phyloP scores from a whole-genome alignment of 2,888 invertebrate genomes.

The Ophion slaviceki region DNA sequence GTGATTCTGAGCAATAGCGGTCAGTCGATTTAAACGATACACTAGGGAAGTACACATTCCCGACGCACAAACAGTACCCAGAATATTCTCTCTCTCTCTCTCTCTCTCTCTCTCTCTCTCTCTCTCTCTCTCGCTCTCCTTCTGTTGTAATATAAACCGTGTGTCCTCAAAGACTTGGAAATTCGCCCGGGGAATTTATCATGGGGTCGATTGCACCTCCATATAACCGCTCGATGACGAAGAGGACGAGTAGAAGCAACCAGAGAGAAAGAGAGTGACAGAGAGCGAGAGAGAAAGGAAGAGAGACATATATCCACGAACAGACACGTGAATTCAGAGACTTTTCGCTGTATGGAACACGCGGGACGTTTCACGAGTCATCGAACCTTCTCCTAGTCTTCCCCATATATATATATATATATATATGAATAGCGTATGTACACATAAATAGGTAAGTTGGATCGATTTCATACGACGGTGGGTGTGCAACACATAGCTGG shows the following conservation, averaged over 20 bases:
- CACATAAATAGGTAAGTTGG: slow-evolving; percentile 28
- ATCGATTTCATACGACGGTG: slow-evolving; percentile 37
- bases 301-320: neutral
- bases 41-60: neutral
- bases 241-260: neutral
- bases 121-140: no score
- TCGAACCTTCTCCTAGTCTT: slow-evolving; percentile 47
- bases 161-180: slow-evolving; percentile 58
- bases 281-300: neutral
- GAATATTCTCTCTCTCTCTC: slow-evolving; percentile 11
- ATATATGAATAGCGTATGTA: neutral
- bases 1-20: slow-evolving; percentile 30
- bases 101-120: no score
- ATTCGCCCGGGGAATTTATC: slow-evolving; percentile 61
- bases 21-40: neutral
- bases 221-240: slow-evolving; percentile 18
- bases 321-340: slow-evolving; percentile 37
- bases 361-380: slow-evolving; percentile 52
- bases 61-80: slow-evolving; percentile 17
- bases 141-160: slow-evolving; percentile 35
- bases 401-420: neutral
- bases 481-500: slow-evolving; percentile 44
- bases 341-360: slow-evolving; percentile 16
- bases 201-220: slow-evolving; percentile 32
- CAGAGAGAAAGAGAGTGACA: neutral